A percentile compares a stretch with the other conserved stretches of the same genome.
Conservation (phyloP, 2,113 vertebrate genomes). For the Hipposideros armiger region DNA sequence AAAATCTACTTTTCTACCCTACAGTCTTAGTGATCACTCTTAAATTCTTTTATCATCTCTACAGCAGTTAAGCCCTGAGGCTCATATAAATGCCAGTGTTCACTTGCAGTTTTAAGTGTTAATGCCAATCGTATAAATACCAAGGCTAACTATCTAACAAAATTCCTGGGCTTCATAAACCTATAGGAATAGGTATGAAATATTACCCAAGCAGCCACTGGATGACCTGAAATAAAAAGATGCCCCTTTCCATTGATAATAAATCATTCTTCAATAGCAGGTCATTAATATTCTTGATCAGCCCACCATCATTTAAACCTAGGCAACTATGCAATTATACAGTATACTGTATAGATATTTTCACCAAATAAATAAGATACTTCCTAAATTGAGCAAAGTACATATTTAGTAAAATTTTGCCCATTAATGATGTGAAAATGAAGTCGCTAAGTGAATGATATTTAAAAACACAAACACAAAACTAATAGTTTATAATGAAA, state of each 20-base stretch:
- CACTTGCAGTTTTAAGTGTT: neutral
- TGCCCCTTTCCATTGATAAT: neutral
- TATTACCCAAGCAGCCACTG: neutral
- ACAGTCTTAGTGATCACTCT: slow-evolving; percentile 2
- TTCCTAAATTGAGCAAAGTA: slow-evolving; percentile 39
- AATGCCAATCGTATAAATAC: slow-evolving; percentile 8
- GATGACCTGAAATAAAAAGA: neutral
- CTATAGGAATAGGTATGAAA: slow-evolving; percentile 10
- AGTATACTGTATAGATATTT: neutral
- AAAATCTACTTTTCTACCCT: slow-evolving; percentile 30
- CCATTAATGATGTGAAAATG: slow-evolving; percentile 18
- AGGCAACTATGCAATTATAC: neutral
- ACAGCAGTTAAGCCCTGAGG: neutral
- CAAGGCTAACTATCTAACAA: slow-evolving; percentile 10
- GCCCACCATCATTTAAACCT: slow-evolving; percentile 30
- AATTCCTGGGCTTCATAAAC: slow-evolving; percentile 4
- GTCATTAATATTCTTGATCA: slow-evolving; percentile 36
- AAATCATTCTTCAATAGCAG: slow-evolving; percentile 2
- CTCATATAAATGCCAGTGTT: slow-evolving; percentile 29
- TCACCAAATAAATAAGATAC: slow-evolving; percentile 19
- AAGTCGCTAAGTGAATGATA: slow-evolving; percentile 41
- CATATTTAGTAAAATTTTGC: slow-evolving; percentile 28
- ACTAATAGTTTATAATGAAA: slow-evolving; percentile 53
- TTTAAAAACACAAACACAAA: slow-evolving; percentile 53
- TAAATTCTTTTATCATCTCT: slow-evolving; percentile 28